phyloP scores from a whole-genome alignment of 2,113 vertebrate genomes.

The Phylloscopus trochiloides region DNA sequence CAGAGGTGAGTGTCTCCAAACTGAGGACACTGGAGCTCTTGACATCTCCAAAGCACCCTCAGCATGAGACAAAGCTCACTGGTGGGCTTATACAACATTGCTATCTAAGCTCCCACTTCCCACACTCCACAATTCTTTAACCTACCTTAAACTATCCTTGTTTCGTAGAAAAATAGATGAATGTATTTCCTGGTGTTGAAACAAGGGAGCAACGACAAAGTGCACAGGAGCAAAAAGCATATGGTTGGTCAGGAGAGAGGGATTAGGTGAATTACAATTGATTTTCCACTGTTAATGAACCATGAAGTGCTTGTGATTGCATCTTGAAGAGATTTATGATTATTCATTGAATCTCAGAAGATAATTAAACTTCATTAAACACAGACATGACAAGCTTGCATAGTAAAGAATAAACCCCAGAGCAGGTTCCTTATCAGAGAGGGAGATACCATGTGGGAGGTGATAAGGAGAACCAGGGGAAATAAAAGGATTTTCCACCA shows the following conservation, averaged over 20 bases:
- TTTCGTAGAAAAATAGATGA: not conserved
- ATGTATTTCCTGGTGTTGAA: not conserved
- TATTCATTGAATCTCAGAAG: conserved; percentile 78
- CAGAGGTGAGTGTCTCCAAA: not conserved
- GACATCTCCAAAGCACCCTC: not conserved
- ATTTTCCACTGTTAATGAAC: conserved; percentile 76
- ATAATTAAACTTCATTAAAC: conserved; percentile 82
- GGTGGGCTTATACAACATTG: not conserved
- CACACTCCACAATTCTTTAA: not conserved
- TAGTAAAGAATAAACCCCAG: conserved; percentile 54
- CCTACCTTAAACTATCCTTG: not conserved
- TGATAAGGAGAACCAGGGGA: not conserved
- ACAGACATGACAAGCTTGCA: conserved; percentile 73
- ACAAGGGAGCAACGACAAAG: not conserved
- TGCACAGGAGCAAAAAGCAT: conserved; percentile 5
- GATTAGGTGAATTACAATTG: conserved; percentile 74
- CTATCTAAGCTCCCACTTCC: not conserved
- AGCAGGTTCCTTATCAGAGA: conserved; percentile 15
- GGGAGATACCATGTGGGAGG: not conserved
- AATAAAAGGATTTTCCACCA: not conserved
- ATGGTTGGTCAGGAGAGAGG: conserved; percentile 62
- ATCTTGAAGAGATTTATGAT: conserved; percentile 82
- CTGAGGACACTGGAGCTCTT: not conserved
- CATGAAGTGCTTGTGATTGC: conserved; percentile 76
- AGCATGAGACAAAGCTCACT: not conserved